Evolutionary conservation across 2,113 vertebrate genomes (phyloP).

Genomic region (Thamnaconus septentrionalis): DNA sequence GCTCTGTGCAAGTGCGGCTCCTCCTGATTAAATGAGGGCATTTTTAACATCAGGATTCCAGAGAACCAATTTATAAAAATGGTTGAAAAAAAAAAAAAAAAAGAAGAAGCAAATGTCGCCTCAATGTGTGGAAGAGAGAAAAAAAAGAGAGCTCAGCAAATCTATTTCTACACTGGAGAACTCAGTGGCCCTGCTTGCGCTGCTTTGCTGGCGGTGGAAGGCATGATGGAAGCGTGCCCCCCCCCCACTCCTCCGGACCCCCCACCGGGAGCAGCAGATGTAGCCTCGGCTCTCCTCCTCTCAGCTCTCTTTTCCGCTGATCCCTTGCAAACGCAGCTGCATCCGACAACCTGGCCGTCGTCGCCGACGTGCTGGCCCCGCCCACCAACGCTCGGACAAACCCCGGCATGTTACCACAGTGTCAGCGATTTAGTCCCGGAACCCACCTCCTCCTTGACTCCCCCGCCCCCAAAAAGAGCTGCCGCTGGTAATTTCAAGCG

Average conservation of each 20-base stretch:
- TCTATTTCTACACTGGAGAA: no score
- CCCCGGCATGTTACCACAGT: slow-evolving; percentile 27
- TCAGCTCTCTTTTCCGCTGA: slow-evolving; percentile 50
- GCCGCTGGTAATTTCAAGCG: no score
- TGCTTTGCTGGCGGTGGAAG: not conserved
- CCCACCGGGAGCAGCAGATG: slow-evolving; percentile 64
- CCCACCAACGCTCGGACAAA: slow-evolving; percentile 24
- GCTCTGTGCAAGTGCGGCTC: slow-evolving; percentile 6
- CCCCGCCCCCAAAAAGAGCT: no score
- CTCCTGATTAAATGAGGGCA: slow-evolving; percentile 20
- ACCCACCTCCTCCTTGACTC: no score
- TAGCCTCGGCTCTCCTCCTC: slow-evolving; percentile 47
- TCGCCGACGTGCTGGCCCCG: slow-evolving; percentile 9
- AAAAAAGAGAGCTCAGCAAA: no score
- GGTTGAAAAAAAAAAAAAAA: not conserved
- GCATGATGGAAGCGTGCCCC: slow-evolving; percentile 18
- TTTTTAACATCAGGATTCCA: not conserved
- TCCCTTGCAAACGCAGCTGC: slow-evolving; percentile 35
- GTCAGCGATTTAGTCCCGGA: slow-evolving; percentile 27
- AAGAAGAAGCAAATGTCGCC: not conserved
- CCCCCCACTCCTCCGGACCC: slow-evolving; percentile 26
- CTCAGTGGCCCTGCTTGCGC: no score
- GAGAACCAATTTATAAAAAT: not conserved
- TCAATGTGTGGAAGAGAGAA: not conserved
- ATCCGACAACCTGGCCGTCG: slow-evolving; percentile 46